Evolutionary conservation across 2,797 vertebrate species (phyloP), one percentile per base, ranked within the genome.

Genomic region (Florisuga fusca): DNA sequence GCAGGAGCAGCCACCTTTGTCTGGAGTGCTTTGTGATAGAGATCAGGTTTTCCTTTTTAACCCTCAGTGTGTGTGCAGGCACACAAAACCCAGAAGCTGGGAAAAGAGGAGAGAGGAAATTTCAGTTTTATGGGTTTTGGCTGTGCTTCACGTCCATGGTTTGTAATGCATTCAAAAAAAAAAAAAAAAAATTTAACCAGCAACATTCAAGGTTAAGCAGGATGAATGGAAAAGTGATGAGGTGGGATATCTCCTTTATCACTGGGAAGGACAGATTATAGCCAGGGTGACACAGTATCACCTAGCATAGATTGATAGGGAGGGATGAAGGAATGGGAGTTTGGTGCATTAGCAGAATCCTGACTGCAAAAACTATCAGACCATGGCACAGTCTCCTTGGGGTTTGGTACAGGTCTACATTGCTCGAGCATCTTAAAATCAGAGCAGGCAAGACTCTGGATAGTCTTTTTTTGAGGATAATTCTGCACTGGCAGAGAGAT

Each of bases 161-260:
- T 87, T 45, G 78, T 31, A 90, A 21, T 50, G 82, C 67, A 13
- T 80, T 71, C 80, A 67, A 41, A 63, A 46, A 46, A 46, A 41
- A 41, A 63, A 45, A 46, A 46, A 9, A 93, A 86, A 89, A 94
- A 89, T 46, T 71, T 92, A 95, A 90, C 73, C 95, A 82, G 83
- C 83, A 83, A 76, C 72, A 48, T 83, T 93, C 95, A 96, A 96
- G 94, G 95, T 94, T 93, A 95, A 96, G 85, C 50, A 87, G 91
- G 87, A 94, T 84, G 91, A 93, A 51, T 76, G 71, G 85, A 84
- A 91, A 91, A 96, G 89, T 76, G 90, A 91, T 94, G 95, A 95
- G 94, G 88, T 95, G 95, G 86, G 92, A 81, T 95, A 82, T 87
- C 93, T 94, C 77, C 85, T 96, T 93, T 43, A 74, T 94, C 94